Conservation (phyloP, 2,888 invertebrate genomes). For the Melipona bicolor region DNA sequence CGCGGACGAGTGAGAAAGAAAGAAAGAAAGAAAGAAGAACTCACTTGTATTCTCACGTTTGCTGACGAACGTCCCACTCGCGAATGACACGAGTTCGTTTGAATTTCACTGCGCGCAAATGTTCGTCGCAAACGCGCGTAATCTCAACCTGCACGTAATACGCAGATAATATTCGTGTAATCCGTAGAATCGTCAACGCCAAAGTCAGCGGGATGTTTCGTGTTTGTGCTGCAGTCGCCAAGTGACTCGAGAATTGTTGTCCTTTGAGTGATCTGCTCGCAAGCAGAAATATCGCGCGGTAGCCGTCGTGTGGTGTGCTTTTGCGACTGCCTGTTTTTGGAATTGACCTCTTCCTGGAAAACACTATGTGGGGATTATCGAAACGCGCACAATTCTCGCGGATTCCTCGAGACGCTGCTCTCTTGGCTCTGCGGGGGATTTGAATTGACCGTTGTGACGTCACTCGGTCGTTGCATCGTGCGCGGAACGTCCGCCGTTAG, state of each 20-base stretch:
- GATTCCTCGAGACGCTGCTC: no score
- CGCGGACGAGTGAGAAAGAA: background rate
- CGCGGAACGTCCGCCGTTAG: background rate
- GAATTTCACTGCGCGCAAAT: background rate
- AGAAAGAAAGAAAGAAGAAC: background rate
- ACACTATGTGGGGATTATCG: background rate
- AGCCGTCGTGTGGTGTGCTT: background rate
- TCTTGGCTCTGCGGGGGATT: background rate
- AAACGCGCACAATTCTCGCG: background rate
- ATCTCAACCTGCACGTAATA: background rate
- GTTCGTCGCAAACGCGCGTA: background rate
- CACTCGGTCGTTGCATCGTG: background rate
- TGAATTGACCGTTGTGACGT: background rate
- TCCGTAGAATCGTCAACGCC: background rate
- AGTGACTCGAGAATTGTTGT: background rate
- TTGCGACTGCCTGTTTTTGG: background rate
- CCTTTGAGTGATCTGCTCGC: background rate
- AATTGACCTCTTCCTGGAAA: slow-evolving; percentile 18
- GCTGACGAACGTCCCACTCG: background rate
- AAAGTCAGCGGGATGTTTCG: background rate
- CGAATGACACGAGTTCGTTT: background rate
- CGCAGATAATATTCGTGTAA: background rate
- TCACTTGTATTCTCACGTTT: background rate
- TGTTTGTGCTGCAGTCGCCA: background rate
- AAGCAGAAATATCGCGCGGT: background rate